phyloP scores from a whole-genome alignment of 2,113 vertebrate genomes.

The Sitta europaea region DNA sequence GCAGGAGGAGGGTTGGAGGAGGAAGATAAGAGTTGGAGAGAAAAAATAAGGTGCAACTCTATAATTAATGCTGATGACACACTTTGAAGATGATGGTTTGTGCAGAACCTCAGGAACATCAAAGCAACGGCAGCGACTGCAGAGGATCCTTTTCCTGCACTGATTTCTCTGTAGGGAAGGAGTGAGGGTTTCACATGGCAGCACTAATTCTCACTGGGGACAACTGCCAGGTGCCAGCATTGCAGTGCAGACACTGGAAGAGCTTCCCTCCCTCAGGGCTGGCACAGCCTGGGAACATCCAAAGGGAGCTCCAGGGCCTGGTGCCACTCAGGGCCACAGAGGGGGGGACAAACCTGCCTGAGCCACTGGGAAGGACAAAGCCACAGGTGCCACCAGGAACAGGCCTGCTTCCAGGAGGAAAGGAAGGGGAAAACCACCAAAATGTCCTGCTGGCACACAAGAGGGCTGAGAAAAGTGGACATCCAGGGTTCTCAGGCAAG shows the following conservation, averaged over 20 bases:
- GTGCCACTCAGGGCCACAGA: not conserved
- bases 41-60: not conserved
- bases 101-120: not conserved
- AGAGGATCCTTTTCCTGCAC: not conserved
- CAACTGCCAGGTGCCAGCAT: not conserved
- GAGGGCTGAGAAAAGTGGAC: not conserved
- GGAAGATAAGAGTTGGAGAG: not conserved
- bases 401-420: not conserved
- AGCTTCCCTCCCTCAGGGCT: not conserved
- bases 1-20: not conserved
- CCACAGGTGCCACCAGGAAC: not conserved
- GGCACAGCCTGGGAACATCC: not conserved
- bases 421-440: not conserved
- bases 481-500: accelerated
- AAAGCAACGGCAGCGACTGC: not conserved
- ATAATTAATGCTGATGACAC: not conserved
- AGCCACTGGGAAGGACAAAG: not conserved
- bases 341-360: not conserved
- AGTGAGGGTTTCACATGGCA: not conserved
- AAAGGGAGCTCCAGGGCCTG: not conserved
- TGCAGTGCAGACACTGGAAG: not conserved
- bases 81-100: not conserved
- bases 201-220: not conserved
- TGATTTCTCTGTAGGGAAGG: not conserved
- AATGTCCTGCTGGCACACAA: not conserved